Percentiles rank a stretch among this genome's conserved stretches.
Evolutionary conservation across 2,113 vertebrate genomes (phyloP).

Genomic region (Tonatia bakeri): DNA sequence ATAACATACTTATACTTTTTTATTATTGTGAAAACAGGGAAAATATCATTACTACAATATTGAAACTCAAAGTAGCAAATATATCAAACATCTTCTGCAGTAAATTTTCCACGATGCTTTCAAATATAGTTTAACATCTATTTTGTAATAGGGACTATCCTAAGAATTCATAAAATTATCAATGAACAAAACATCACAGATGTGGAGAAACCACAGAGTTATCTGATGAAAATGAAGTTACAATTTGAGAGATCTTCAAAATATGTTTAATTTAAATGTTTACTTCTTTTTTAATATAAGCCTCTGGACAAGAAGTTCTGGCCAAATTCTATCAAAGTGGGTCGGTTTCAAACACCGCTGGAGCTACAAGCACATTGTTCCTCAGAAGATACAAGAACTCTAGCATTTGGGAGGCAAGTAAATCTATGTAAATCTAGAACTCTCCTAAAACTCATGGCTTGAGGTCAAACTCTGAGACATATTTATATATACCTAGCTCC

Average conservation of each 20-base stretch:
- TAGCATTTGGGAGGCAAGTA: neutral
- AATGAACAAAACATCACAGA: neutral
- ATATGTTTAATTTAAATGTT: neutral
- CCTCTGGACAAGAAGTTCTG: neutral
- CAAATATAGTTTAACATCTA: neutral
- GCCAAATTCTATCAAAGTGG: neutral
- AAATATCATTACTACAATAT: neutral
- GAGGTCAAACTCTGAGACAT: neutral
- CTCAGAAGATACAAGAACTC: neutral
- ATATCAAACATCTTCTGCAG: neutral
- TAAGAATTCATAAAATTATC: neutral
- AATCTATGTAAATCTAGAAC: neutral
- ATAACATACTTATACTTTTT: neutral
- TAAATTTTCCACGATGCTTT: neutral
- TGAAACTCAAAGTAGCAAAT: neutral
- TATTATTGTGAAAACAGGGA: neutral
- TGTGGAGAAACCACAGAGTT: neutral
- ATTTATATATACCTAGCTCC: neutral
- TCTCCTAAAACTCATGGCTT: neutral
- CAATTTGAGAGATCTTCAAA: conserved; percentile 6
- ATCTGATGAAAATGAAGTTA: neutral
- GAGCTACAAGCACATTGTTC: neutral
- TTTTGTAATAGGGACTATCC: neutral
- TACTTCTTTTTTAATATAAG: neutral
- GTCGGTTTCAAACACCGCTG: conserved; percentile 20